These are phyloP conservation scores for Esperia sulphurella DNA, from an alignment of 2,888 invertebrate species.

Conservation along the genomic window DNA sequence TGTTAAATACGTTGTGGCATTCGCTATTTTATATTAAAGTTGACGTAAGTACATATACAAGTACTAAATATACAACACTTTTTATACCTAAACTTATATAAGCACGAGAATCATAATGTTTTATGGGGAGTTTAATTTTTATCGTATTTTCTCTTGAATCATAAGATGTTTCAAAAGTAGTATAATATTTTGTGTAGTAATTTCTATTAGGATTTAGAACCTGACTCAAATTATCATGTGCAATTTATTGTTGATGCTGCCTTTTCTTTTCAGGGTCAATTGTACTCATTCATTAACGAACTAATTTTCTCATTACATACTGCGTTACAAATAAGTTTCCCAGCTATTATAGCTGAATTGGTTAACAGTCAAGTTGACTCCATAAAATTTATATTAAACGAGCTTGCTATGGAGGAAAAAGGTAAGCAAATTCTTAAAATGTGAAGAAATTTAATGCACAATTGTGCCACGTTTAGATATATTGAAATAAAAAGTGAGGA, in stretches of 20 bases:
- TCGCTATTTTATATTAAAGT: not conserved
- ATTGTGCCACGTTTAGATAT: too few relatives aligned
- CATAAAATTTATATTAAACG: slow-evolving; percentile 1
- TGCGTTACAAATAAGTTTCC: not conserved
- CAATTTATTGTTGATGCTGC: too few relatives aligned
- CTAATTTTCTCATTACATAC: not conserved
- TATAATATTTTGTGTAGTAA: too few relatives aligned
- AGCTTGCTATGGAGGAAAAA: not conserved
- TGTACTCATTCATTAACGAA: not conserved
- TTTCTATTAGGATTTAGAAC: too few relatives aligned
- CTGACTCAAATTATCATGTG: too few relatives aligned
- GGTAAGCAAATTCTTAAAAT: not conserved
- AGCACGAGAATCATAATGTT: too few relatives aligned
- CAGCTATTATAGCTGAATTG: slow-evolving; percentile 3
- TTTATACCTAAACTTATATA: too few relatives aligned
- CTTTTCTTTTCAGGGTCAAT: not conserved
- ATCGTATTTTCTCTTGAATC: too few relatives aligned
- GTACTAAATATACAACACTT: not conserved
- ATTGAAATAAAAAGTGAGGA: too few relatives aligned
- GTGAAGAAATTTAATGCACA: too few relatives aligned
- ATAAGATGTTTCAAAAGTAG: too few relatives aligned
- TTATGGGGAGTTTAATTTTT: too few relatives aligned
- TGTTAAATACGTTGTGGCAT: not conserved
- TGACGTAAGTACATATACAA: not conserved
- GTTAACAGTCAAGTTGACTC: slow-evolving; percentile 2